Conservation (phyloP, 2,797 vertebrate species). For the Acomys russatus region DNA sequence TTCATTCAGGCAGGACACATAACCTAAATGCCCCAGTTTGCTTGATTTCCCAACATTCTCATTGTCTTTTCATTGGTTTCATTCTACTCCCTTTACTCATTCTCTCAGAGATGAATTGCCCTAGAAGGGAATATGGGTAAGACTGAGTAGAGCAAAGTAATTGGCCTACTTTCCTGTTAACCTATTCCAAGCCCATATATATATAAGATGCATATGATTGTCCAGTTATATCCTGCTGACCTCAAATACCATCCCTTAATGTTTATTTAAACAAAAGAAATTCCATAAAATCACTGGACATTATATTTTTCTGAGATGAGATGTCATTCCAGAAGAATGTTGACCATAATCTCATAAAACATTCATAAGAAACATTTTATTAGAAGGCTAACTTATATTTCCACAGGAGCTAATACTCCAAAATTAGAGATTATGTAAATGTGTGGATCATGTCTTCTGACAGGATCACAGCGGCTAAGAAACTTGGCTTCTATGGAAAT, state of each 20-base stretch:
- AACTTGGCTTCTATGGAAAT: not conserved
- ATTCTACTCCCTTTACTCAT: not conserved
- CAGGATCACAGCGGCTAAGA: not conserved
- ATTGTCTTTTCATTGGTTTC: not conserved
- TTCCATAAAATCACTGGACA: conserved; percentile 6
- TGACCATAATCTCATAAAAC: not conserved
- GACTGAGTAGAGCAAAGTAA: not conserved
- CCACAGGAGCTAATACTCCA: not conserved
- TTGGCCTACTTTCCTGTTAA: not conserved
- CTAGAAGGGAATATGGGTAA: not conserved
- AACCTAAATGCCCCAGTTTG: not conserved
- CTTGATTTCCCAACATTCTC: not conserved
- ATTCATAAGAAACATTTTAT: not conserved
- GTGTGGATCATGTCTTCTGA: not conserved
- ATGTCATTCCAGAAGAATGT: not conserved
- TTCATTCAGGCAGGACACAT: not conserved
- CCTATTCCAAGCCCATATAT: not conserved
- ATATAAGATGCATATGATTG: not conserved
- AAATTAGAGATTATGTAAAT: not conserved
- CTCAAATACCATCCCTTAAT: not conserved
- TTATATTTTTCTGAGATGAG: conserved; percentile 50
- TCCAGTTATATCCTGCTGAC: not conserved
- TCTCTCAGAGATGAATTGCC: not conserved
- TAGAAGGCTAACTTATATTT: not conserved
- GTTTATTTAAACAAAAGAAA: conserved; percentile 31